Percentiles rank a stretch among this genome's conserved stretches.
phyloP scores from a whole-genome alignment of 2,797 vertebrate species.

The Malacoctenus gilli region DNA sequence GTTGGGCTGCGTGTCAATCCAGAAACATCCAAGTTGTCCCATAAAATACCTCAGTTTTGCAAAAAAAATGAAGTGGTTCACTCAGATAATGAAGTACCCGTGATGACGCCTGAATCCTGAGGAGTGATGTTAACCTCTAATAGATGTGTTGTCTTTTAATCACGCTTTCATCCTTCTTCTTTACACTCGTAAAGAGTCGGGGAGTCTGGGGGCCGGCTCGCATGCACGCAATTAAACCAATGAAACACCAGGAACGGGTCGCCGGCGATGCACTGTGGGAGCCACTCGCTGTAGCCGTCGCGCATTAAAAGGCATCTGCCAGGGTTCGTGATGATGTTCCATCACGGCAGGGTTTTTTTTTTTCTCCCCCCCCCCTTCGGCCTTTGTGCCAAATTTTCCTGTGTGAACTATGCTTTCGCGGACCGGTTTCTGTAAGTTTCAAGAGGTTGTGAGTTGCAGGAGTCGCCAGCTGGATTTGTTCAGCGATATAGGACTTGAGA shows the following conservation, averaged over 20 bases:
- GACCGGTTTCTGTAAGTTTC: not conserved
- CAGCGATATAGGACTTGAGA: constrained; percentile 6
- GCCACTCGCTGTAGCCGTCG: not conserved
- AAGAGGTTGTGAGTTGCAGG: constrained; percentile 3
- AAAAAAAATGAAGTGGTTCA: no score
- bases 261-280: not conserved
- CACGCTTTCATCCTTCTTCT: not conserved
- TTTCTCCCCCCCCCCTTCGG: no score
- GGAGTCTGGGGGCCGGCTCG: not conserved
- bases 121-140: not conserved
- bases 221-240: not conserved
- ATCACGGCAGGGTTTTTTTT: not conserved
- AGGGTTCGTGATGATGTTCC: not conserved
- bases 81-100: no score
- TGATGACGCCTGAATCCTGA: no score
- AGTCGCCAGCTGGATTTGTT: not conserved
- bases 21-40: no score
- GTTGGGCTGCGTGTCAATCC: no score
- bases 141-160: not conserved
- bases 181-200: not conserved
- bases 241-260: not conserved
- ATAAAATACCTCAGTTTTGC: no score
- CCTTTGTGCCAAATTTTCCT: not conserved
- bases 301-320: not conserved
- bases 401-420: not conserved